phyloP scores from a whole-genome alignment of 2,888 invertebrate species.

The Cynaeus angustus region DNA sequence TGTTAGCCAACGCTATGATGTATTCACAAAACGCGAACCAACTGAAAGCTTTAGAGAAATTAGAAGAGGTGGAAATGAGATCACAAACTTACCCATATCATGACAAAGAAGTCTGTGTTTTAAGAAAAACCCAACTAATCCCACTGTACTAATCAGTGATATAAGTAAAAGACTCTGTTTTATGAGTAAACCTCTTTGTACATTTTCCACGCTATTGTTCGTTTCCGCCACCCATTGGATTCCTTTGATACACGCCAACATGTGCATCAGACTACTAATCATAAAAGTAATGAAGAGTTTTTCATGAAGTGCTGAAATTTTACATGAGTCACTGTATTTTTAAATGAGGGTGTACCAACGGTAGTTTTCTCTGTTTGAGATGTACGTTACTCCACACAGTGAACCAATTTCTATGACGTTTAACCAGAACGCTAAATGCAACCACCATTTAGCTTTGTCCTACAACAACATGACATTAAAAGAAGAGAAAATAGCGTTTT shows the following conservation, averaged over 20 bases:
- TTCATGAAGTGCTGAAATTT: slow-evolving; percentile 87
- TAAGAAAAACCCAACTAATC: slow-evolving; percentile 90
- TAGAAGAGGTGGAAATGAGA: no score
- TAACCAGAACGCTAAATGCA: slow-evolving; percentile 85
- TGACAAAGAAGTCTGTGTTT: slow-evolving; percentile 92
- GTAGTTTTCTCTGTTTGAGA: slow-evolving; percentile 96
- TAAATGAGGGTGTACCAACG: slow-evolving; percentile 78
- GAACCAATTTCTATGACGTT: slow-evolving; percentile 89
- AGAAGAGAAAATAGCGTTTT: slow-evolving; percentile 9
- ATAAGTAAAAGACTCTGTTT: slow-evolving; percentile 85
- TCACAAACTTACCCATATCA: slow-evolving; percentile 87
- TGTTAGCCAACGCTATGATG: slow-evolving; percentile 91
- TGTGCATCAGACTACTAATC: slow-evolving; percentile 87
- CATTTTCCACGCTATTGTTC: slow-evolving; percentile 58
- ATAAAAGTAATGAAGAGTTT: slow-evolving; percentile 94
- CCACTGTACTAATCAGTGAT: slow-evolving; percentile 86
- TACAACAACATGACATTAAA: slow-evolving; percentile 59
- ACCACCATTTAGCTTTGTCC: slow-evolving; percentile 76
- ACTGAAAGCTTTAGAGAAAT: slow-evolving; percentile 86
- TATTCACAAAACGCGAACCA: slow-evolving; percentile 96
- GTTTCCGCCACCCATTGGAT: slow-evolving; percentile 66
- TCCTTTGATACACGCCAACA: slow-evolving; percentile 83
- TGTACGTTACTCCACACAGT: slow-evolving; percentile 93
- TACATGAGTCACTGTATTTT: neutral
- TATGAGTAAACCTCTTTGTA: slow-evolving; percentile 64